Evolutionary conservation across 2,888 invertebrate species (phyloP), one percentile per base, ranked within the genome.

Genomic region (Acronicta alni): DNA sequence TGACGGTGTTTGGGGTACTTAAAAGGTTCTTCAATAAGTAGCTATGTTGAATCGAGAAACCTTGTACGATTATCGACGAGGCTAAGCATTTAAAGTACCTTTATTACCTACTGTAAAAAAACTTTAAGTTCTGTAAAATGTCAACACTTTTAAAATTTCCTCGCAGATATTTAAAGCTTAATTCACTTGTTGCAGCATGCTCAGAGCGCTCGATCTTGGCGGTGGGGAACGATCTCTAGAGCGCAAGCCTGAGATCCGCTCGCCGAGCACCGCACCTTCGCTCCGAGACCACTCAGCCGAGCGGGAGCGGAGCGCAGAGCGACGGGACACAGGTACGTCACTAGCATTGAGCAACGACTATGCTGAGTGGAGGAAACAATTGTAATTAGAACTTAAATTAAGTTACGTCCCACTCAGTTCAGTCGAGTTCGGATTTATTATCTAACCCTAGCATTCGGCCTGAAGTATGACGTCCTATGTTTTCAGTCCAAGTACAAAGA

Each of bases 141-240:
- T n/a, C n/a, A n/a, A n/a, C n/a, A n/a, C n/a, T n/a, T n/a, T n/a
- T n/a, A n/a, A n/a, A n/a, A n/a, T n/a, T n/a, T n/a, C n/a, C n/a
- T n/a, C n/a, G n/a, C n/a, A n/a, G n/a, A n/a, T 30, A 16, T 5
- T 59, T 42, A 57, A 9, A 16, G n/a, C 10, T 45, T 6, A 14
- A 60, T 66, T 52, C 60, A 10, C 47, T 89, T 89, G 88, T 89
- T 95, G 2, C 95, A 97, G 97, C 90, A 96, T 97, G 85, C 95
- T 97, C 82, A 96, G 97, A 86, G 97, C 98, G 49, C 95, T 97
- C 80, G 98, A 98, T 87, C 95, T 91, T 44, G 88, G 89, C 57
- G 87, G 87, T 57, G 89, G 93, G 80, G 89, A 88, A 55, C 73
- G 83, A 23, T 77, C 82, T 35, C 71, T 81, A 53, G 87, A 89